These are phyloP conservation scores for Uloborus plumipes DNA, from an alignment of 2,888 invertebrate species.

Conservation along the genomic window DNA sequence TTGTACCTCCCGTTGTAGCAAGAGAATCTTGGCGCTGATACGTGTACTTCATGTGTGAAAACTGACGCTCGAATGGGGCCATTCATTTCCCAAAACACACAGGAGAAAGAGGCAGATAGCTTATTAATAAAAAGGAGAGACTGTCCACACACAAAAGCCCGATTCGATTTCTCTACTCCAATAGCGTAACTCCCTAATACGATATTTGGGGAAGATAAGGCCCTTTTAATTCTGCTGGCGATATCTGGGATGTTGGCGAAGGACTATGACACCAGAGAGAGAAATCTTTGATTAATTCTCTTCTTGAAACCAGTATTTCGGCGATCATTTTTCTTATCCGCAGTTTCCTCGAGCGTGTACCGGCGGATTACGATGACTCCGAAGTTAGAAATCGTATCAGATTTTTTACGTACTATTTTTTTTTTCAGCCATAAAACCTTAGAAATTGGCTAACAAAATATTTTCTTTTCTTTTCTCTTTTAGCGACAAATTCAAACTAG, in stretches of 20 bases:
- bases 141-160: constrained; percentile 38
- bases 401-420: too few relatives aligned
- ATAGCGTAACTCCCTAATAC: constrained; percentile 61
- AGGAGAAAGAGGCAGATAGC: constrained; percentile 26
- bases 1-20: constrained; percentile 48
- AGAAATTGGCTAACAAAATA: too few relatives aligned
- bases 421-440: too few relatives aligned
- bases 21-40: constrained; percentile 50
- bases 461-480: too few relatives aligned
- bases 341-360: background rate
- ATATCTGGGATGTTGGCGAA: constrained; percentile 17
- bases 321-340: background rate
- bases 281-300: constrained; percentile 20
- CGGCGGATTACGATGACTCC: background rate
- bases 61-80: constrained; percentile 51
- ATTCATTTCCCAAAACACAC: constrained; percentile 33
- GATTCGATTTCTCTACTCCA: constrained; percentile 60
- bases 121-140: constrained; percentile 56
- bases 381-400: constrained; percentile 1
- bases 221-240: constrained; percentile 38
- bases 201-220: constrained; percentile 58
- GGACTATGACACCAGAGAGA: constrained; percentile 10
- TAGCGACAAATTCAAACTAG: too few relatives aligned
- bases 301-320: too few relatives aligned
- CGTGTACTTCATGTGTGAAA: constrained; percentile 61